These are phyloP conservation scores for Zoanthus sociatus DNA, from an alignment of 92 coral and sea anemone genomes.

Conservation along the genomic window DNA sequence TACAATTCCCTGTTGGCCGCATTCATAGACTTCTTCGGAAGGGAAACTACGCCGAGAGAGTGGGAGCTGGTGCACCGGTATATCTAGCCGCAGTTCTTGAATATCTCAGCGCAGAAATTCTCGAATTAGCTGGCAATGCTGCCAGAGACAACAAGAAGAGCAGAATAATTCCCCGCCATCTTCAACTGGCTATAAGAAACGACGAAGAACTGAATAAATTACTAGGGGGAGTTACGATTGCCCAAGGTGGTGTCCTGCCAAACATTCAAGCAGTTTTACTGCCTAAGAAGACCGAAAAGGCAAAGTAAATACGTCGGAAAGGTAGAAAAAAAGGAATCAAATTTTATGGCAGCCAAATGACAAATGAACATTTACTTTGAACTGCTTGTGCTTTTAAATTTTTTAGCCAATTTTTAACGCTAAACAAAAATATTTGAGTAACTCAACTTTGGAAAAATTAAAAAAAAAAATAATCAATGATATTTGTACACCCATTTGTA, in stretches of 20 bases:
- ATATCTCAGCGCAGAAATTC: slow-evolving; percentile 47
- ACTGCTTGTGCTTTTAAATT: no score
- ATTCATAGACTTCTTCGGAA: slow-evolving; percentile 40
- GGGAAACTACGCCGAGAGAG: slow-evolving; percentile 37
- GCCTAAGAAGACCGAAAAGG: slow-evolving; percentile 37
- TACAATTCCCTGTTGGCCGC: slow-evolving; percentile 48
- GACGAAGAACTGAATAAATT: slow-evolving; percentile 41
- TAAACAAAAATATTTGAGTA: no score
- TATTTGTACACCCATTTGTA: no score
- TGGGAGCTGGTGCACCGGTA: slow-evolving; percentile 45
- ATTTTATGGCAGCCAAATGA: no score
- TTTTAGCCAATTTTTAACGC: no score
- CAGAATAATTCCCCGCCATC: slow-evolving; percentile 42
- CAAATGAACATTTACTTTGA: no score
- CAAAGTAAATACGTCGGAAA: not conserved
- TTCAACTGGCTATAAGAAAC: slow-evolving; percentile 36
- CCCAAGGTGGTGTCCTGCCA: slow-evolving; percentile 43
- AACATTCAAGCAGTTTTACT: slow-evolving; percentile 39
- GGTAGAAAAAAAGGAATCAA: no score
- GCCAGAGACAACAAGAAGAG: slow-evolving; percentile 47
- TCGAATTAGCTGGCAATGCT: slow-evolving; percentile 47
- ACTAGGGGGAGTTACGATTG: slow-evolving; percentile 31
- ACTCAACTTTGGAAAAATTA: no score
- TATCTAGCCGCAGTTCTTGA: slow-evolving; percentile 41
- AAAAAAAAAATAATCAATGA: no score